Evolutionary conservation across 2,113 vertebrate genomes (phyloP), one percentile per base, ranked within the genome.

Genomic region (Vidua chalybeata): DNA sequence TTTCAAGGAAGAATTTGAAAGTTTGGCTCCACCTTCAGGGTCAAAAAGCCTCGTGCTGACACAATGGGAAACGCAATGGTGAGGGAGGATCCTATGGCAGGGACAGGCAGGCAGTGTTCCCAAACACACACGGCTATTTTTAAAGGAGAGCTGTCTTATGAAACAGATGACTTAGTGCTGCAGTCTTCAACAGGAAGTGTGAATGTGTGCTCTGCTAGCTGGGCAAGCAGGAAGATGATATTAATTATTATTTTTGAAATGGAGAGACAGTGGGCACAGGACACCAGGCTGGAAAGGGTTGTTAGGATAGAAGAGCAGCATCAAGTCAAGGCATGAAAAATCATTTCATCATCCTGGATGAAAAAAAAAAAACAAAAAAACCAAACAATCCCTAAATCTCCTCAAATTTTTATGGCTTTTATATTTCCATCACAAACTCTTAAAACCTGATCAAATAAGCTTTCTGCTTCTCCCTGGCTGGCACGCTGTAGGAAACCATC

Each of bases 1-100:
- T 79, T 68, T 95, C 90, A 87, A 78, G 64, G 82, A 93, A 75
- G 87, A 79, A 87, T 95, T 83, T 87, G 48, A 49, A 83, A 79
- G 84, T 69, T 87, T 91, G 78, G 67, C 87, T 93, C 85, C 87
- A 84, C 66, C 61, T 85, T 85, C 95, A 73, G 78, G 63, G 92
- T 85, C 74, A 68, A 69, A 83, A 87, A 94, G 49, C 67, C 31
- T 85, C 5, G 13, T 49, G 82, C 54, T 85, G 84, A 94, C 92
- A 95, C 96, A 87, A 93, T 59, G 92, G 62, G 85, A 94, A 93
- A 89, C 8, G 93, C 69, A 43, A 6, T 22, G 81, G 75, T 69
- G 55, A 83, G 89, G 58, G 46, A 90, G 69, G 39, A 45, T 91
- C 89, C 77, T 78, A 8, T 72, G 84, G 82, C 94, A 82, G 78